Base-by-base conservation (phyloP, 1,140 invertebrate genomes). In the Zaprionus davidi region DNA sequence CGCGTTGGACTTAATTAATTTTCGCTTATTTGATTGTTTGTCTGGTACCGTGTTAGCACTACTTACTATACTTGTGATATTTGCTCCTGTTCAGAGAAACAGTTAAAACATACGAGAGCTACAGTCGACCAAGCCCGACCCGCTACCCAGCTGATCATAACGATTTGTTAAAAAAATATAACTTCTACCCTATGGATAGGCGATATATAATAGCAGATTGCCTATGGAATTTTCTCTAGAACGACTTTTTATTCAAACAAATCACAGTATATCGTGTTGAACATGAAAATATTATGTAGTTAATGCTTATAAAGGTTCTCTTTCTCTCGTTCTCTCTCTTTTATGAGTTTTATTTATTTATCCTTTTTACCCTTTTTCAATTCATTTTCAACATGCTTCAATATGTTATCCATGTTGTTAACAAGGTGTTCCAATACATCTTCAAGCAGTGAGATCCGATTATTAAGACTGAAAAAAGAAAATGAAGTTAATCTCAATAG, bases 391-490 rank as follows among this genome's bases (percentile, higher is more conserved):
- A 92, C 71, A 5, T 79, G 84, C n/a, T 88, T 82, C 3, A 92
- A 38, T 55, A 88, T 85, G 6, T 24, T 57, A 74, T 92, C 90
- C 79, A 92, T 85, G 28, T 91, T 82, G 9, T 41, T 78, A 1
- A 92, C 78, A 1, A 92, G 51, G 28, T 88, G 79, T 38, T 92
- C 90, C n/a, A 92, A 53, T 11, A 91, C 79, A 38, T 92, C 86
- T 44, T 92, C 90, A 12, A 92, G 26, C 28, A 90, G 26, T 3
- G 76, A 46, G 1, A 92, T 84, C 13, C 90, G 90, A 62, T 92
- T 86, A 20, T 57, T 82, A 9, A 92, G 67, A 41, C 90, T 92
- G 17, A 55, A 44, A 28, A 9, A 12, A 53, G 20, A 41, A 28
- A 22, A 26, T n/a, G 11, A 3, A 13, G n/a, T 46, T 44, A 11